These are phyloP conservation scores for Perca schrenkii DNA, from an alignment of 2,113 vertebrate species.

Conservation along the genomic window DNA sequence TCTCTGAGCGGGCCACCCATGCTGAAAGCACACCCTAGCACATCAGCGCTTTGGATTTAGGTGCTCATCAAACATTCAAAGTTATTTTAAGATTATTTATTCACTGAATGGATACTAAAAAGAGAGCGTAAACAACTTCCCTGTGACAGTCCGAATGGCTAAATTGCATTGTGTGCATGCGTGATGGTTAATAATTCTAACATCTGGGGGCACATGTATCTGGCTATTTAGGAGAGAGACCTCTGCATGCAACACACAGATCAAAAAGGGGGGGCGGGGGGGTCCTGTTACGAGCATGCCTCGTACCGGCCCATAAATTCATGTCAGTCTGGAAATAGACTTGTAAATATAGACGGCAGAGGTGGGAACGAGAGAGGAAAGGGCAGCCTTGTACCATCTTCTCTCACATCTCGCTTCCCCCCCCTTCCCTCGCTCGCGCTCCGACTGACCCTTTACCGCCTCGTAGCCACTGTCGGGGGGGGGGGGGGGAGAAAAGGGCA, in stretches of 20 bases:
- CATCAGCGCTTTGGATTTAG: constrained; percentile 17
- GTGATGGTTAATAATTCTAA: constrained; percentile 68
- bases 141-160: constrained; percentile 1
- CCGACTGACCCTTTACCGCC: constrained; percentile 35
- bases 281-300: constrained; percentile 74
- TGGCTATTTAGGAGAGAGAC: constrained; percentile 42
- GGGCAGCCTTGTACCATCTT: constrained; percentile 58
- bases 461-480: constrained; percentile 21
- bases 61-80: neutral
- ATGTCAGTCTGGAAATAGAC: constrained; percentile 77
- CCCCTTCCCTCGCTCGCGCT: neutral
- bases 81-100: constrained; percentile 38
- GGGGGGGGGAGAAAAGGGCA: constrained; percentile 26
- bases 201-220: constrained; percentile 63
- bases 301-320: constrained; percentile 69
- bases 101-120: neutral
- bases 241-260: constrained; percentile 31
- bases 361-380: constrained; percentile 66
- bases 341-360: constrained; percentile 76
- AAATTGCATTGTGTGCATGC: constrained; percentile 40
- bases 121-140: constrained; percentile 25
- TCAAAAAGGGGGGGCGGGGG: neutral
- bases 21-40: constrained; percentile 8
- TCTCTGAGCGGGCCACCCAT: neutral
- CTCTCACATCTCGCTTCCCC: constrained; percentile 16